Conservation (phyloP, 1,140 invertebrate genomes). For the Mya arenaria region DNA sequence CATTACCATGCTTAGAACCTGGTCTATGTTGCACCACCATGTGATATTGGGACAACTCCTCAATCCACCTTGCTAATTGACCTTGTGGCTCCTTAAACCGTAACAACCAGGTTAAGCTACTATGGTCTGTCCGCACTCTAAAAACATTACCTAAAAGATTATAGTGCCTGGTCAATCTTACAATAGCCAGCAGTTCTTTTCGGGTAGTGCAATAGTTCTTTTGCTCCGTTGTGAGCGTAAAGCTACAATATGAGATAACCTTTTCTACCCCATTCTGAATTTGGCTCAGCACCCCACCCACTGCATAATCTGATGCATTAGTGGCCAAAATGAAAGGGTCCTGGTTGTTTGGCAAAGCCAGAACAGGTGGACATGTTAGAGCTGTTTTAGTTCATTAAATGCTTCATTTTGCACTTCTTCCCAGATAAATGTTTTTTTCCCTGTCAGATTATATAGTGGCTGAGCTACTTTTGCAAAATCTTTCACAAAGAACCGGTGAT, state of each 20-base stretch:
- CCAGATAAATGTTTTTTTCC: conserved; percentile 14
- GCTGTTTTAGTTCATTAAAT: background rate
- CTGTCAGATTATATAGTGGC: conserved; percentile 47
- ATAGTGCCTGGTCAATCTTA: background rate
- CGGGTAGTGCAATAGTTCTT: conserved; percentile 17
- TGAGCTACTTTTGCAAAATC: conserved; percentile 58
- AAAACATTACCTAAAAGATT: conserved; percentile 2
- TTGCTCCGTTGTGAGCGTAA: background rate
- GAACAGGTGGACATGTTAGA: background rate
- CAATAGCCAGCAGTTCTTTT: conserved; percentile 2
- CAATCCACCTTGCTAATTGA: conserved; percentile 17
- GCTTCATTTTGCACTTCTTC: conserved; percentile 3
- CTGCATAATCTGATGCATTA: background rate
- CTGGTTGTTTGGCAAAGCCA: background rate
- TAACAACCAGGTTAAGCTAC: background rate
- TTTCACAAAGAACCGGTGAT: conserved; percentile 67
- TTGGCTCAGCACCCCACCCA: background rate
- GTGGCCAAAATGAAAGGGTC: background rate
- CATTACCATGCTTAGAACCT: background rate
- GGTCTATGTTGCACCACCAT: background rate
- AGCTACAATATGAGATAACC: background rate
- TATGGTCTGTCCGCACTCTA: background rate
- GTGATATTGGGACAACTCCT: background rate
- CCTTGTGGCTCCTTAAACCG: background rate
- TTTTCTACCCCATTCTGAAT: background rate